phyloP scores from a whole-genome alignment of 2,113 vertebrate species.

The Apteryx mantelli region DNA sequence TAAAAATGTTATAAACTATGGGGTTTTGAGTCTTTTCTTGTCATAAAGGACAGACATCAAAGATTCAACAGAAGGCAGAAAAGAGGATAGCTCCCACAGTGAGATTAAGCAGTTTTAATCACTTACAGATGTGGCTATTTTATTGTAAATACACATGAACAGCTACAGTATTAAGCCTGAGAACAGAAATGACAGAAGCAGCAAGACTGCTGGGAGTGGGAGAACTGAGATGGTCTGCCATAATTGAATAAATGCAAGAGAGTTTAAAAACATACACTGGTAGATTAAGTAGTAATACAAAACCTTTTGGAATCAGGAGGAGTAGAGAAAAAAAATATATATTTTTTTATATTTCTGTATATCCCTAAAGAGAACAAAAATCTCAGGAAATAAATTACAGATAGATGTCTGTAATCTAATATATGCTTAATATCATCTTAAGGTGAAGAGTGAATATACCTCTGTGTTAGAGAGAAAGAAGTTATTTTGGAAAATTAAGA shows the following conservation, averaged over 20 bases:
- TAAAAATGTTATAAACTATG: not conserved
- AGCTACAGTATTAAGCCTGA: constrained; percentile 6
- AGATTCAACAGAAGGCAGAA: not conserved
- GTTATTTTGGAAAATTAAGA: not conserved
- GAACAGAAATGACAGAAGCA: not conserved
- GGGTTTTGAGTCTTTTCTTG: not conserved
- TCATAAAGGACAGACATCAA: not conserved
- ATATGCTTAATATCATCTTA: not conserved
- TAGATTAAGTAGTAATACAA: not conserved
- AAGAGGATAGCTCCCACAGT: constrained; percentile 5
- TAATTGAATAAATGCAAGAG: not conserved
- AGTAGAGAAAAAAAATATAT: not conserved
- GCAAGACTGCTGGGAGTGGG: not conserved
- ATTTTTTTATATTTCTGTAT: not conserved
- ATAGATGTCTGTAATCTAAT: not conserved
- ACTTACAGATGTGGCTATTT: constrained; percentile 47
- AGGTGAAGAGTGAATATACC: not conserved
- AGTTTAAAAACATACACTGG: not conserved
- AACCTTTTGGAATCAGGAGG: not conserved
- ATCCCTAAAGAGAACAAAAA: constrained; percentile 17
- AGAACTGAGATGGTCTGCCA: constrained; percentile 5
- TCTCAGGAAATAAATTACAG: constrained; percentile 15
- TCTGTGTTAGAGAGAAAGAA: not conserved
- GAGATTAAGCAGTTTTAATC: constrained; percentile 39
- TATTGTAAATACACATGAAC: constrained; percentile 22